phyloP scores from a whole-genome alignment of 2,888 invertebrate genomes.

The Mesorhabditis sp. region DNA sequence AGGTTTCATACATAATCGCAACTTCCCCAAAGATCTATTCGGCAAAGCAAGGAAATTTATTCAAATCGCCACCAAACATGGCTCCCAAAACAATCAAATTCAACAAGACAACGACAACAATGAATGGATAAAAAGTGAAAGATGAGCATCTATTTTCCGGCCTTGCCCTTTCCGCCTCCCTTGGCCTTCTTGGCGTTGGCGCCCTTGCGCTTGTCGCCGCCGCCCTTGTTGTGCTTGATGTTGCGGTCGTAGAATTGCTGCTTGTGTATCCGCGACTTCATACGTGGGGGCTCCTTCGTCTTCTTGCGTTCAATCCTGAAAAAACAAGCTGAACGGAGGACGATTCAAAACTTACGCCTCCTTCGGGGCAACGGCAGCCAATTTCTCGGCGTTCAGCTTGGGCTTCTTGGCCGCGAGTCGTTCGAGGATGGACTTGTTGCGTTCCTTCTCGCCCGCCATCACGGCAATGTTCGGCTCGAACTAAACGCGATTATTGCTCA shows the following conservation, averaged over 20 bases:
- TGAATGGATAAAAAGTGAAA: neutral
- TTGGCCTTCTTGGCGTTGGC: slow-evolving; percentile 27
- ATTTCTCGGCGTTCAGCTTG: slow-evolving; percentile 40
- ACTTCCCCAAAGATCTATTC: too few species aligned
- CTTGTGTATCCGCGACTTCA: slow-evolving; percentile 42
- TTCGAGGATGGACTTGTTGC: slow-evolving; percentile 43
- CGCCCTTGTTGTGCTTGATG: slow-evolving; percentile 37
- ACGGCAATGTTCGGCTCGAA: slow-evolving; percentile 48
- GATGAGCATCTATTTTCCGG: slow-evolving; percentile 3
- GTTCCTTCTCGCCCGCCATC: slow-evolving; percentile 33
- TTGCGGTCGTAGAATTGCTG: slow-evolving; percentile 28
- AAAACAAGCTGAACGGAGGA: slow-evolving; percentile 7
- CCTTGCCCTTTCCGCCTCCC: slow-evolving; percentile 10
- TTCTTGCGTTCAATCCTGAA: slow-evolving; percentile 23
- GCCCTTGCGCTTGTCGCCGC: slow-evolving; percentile 42
- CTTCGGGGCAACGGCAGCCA: slow-evolving; percentile 30
- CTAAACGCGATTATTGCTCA: slow-evolving; percentile 19
- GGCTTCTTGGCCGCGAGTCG: slow-evolving; percentile 48
- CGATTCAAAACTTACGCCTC: slow-evolving; percentile 14
- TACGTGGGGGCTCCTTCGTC: slow-evolving; percentile 27
- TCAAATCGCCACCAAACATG: too few species aligned
- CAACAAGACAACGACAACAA: slow-evolving; percentile 8
- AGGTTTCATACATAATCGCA: too few species aligned
- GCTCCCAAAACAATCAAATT: too few species aligned
- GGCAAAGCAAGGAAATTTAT: too few species aligned